Percentiles rank a stretch among this genome's conserved stretches.
Evolutionary conservation across 2,888 invertebrate genomes (phyloP).

Genomic region (Tetranychus piercei): DNA sequence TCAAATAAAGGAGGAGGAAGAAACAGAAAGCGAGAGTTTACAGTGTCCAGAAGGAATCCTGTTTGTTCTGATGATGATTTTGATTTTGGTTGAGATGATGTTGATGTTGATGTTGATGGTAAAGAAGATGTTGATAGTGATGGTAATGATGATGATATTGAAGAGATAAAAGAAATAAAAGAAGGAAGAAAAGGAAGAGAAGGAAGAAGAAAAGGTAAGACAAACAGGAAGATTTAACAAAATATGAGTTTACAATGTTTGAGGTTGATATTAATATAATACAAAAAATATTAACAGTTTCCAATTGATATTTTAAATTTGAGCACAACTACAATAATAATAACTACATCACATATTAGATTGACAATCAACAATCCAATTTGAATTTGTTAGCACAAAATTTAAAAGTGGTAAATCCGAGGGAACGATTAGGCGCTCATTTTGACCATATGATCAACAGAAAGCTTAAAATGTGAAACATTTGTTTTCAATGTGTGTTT

Average conservation of each 20-base stretch:
- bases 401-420: no score
- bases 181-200: not conserved
- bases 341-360: no score
- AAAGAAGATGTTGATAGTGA: not conserved
- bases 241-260: not conserved
- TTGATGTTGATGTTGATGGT: not conserved
- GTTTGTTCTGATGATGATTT: not conserved
- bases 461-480: no score
- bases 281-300: not conserved
- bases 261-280: not conserved
- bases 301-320: no score
- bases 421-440: no score
- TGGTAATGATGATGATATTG: not conserved
- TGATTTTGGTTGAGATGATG: not conserved
- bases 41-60: not conserved
- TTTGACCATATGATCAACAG: no score
- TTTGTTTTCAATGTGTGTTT: no score
- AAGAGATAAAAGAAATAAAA: not conserved
- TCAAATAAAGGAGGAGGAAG: not conserved
- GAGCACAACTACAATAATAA: no score
- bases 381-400: no score
- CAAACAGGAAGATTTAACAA: not conserved
- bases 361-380: no score
- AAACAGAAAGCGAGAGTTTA: not conserved
- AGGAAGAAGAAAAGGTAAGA: not conserved